Evolutionary conservation across 2,113 vertebrate species (phyloP), one percentile per base, ranked within the genome.

Genomic region (Meleagris gallopavo): DNA sequence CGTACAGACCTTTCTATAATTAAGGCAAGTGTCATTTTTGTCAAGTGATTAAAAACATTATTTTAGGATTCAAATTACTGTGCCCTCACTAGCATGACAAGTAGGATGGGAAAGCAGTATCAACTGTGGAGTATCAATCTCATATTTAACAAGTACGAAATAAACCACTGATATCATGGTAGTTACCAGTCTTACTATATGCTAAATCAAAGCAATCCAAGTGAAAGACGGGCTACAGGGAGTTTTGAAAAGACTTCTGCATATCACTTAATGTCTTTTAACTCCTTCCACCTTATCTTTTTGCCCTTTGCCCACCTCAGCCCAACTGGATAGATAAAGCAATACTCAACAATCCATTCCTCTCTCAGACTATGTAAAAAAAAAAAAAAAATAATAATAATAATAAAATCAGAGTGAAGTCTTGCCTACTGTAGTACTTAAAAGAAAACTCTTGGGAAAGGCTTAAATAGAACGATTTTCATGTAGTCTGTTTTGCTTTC

Each of bases 1-100:
- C 3, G 3, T 81, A 89, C 38, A 94, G 89, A 91, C 60, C 87
- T 83, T 89, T 69, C 79, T 65, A 72, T 88, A 96, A 95, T 94
- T 88, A 94, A 89, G 72, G 79, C 67, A 72, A 88, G 36, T 94
- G 91, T 91, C 89, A 95, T 50, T 90, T 96, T 90, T 86, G 89
- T 92, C 94, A 95, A 93, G 79, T 93, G 83, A 93, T 93, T 95
- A 95, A 93, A 92, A 91, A 80, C 50, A 93, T 86, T 89, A 91
- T 93, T 95, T 94, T 74, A 83, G 65, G 69, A 95, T 94, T 88
- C 89, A 91, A 95, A 96, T 94, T 93, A 96, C 82, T 67, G 67
- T 69, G 61, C 89, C 46, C 91, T 89, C 36, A 61, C 72, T 45
- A 69, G 89, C n/a, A 71, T 95, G 91, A 95, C 94, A 97, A 75